Percentiles rank a stretch among this genome's conserved stretches.
phyloP scores from a whole-genome alignment of 2,113 vertebrate genomes.

The Coturnix japonica region DNA sequence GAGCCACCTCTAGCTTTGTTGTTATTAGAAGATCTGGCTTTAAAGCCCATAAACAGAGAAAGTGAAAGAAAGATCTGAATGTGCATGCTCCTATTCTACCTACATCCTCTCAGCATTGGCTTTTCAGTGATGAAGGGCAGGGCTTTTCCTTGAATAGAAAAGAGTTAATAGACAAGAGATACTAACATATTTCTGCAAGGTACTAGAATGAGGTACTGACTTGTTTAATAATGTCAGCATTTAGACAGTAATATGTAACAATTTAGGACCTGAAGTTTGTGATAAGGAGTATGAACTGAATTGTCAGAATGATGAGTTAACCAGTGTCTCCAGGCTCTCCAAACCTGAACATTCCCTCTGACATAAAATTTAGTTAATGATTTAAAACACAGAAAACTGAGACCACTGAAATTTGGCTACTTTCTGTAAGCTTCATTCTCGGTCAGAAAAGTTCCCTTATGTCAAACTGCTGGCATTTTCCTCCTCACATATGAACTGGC shows the following conservation, averaged over 20 bases:
- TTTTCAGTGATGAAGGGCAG: neutral
- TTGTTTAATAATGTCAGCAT: neutral
- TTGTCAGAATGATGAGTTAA: neutral
- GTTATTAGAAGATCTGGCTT: neutral
- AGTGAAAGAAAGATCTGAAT: neutral
- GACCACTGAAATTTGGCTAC: neutral
- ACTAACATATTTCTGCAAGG: neutral
- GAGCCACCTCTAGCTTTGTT: neutral
- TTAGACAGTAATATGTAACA: neutral
- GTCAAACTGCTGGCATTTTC: neutral
- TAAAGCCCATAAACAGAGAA: neutral
- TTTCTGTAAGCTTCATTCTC: neutral
- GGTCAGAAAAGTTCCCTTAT: neutral
- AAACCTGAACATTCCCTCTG: neutral
- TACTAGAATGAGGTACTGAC: neutral
- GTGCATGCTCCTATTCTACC: neutral
- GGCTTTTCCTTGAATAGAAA: neutral
- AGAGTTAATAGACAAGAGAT: neutral
- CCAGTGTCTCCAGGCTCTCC: neutral
- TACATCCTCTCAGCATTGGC: accelerated
- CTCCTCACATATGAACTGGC: neutral
- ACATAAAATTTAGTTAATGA: neutral
- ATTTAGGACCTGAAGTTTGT: neutral
- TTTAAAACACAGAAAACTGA: neutral
- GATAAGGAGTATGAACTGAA: neutral